phyloP scores from a whole-genome alignment of 1,140 invertebrate genomes.

The Anoplophora glabripennis region DNA sequence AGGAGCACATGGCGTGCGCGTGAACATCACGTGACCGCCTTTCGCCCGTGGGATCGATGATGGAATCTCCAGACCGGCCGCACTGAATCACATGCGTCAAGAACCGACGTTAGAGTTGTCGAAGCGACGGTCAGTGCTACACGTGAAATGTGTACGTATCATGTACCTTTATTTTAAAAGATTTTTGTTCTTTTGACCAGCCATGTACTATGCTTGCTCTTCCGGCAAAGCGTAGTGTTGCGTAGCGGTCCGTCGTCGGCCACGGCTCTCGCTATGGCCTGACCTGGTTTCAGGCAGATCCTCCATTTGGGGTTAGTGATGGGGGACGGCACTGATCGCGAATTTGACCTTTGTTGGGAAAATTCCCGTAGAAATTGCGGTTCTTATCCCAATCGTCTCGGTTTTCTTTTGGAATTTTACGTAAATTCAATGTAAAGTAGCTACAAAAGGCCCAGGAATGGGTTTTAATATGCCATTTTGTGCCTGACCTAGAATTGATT shows the following conservation, averaged over 20 bases:
- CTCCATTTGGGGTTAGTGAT: too few relatives aligned
- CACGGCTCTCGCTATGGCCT: background rate
- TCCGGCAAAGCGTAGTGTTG: background rate
- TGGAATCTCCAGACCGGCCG: background rate
- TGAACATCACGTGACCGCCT: constrained; percentile 7
- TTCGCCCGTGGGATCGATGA: constrained; percentile 1
- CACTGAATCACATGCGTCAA: background rate
- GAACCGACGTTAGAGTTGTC: constrained; percentile 1
- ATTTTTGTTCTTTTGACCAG: background rate
- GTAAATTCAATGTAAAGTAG: too few relatives aligned
- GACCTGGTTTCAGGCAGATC: too few relatives aligned
- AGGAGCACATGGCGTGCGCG: constrained; percentile 9
- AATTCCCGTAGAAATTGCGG: too few relatives aligned
- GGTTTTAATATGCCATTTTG: too few relatives aligned
- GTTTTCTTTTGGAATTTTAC: too few relatives aligned
- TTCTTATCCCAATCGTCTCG: too few relatives aligned
- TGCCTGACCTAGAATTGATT: too few relatives aligned
- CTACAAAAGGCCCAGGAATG: too few relatives aligned
- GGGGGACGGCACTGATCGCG: too few relatives aligned
- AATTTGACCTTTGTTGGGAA: too few relatives aligned
- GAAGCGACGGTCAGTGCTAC: background rate
- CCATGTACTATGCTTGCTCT: background rate
- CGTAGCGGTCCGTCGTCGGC: background rate
- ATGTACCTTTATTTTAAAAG: background rate
- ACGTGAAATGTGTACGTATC: constrained; percentile 9